A percentile compares a stretch with the other conserved stretches of the same genome.
phyloP scores from a whole-genome alignment of 2,888 invertebrate genomes.

The Chrysolina americana region DNA sequence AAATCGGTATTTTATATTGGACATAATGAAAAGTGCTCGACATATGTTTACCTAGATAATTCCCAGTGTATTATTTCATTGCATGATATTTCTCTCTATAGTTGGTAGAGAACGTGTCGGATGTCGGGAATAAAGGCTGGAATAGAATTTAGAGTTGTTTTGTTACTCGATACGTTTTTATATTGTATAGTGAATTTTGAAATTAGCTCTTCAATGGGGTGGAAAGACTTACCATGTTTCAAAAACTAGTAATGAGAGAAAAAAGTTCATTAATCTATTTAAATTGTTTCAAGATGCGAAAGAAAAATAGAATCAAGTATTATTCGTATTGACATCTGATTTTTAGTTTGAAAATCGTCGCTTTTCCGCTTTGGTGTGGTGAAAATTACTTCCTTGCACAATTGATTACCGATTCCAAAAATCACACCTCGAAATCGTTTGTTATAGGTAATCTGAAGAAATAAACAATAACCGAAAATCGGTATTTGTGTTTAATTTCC shows the following conservation, averaged over 20 bases:
- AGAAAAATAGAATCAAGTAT: too few species aligned
- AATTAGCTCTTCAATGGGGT: not conserved
- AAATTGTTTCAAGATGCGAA: too few species aligned
- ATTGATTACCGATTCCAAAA: too few species aligned
- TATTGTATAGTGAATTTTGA: not conserved
- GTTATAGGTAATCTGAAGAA: too few species aligned
- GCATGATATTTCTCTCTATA: conserved; percentile 39
- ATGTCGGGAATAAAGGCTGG: conserved; percentile 37
- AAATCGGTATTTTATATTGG: conserved; percentile 51
- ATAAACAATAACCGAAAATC: too few species aligned
- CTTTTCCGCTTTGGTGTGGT: too few species aligned
- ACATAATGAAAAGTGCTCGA: conserved; percentile 49
- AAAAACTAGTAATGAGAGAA: not conserved
- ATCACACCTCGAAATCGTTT: too few species aligned
- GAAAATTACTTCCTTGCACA: too few species aligned
- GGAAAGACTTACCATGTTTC: not conserved
- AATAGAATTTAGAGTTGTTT: conserved; percentile 4
- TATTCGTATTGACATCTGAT: too few species aligned
- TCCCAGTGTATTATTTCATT: conserved; percentile 44
- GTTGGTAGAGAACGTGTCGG: conserved; percentile 43
- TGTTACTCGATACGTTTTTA: not conserved
- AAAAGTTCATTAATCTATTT: too few species aligned
- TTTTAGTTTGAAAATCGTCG: too few species aligned
- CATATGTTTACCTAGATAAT: conserved; percentile 53
- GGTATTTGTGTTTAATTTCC: too few species aligned